Base-by-base conservation (phyloP, 2,888 invertebrate species). In the Gryllus longicercus region DNA sequence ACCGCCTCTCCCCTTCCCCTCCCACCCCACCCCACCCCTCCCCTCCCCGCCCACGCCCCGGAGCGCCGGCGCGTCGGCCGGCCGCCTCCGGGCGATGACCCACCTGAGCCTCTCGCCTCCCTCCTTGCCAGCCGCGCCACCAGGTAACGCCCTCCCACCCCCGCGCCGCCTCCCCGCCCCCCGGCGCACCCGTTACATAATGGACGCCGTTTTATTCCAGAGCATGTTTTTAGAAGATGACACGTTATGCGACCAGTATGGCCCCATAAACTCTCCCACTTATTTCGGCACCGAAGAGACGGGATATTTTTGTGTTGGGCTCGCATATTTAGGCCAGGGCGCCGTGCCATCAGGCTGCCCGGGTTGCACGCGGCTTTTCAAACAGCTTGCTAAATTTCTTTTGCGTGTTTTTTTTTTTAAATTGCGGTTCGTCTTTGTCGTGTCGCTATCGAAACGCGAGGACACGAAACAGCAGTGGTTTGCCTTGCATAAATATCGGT, bases 221-320 rank as follows among this genome's bases (percentile, higher is more conserved):
- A 18, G 63, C n/a, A 14, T 63, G 63, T 63, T 63, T 63, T 63
- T 63, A 63, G 63, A 63, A 63, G 63, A 63, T 63, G 63, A 63
- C 63, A 63, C 63, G 63, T 63, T 63, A 63, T 63, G 63, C 63
- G 63, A n/a, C 63, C n/a, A 63, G 63, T 63, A 63, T 63, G 63
- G 63, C 63, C 63, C n/a, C 63, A 63, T 63, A 63, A 63, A 63
- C 14, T 63, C 63, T 63, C 63, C n/a, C 63, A 63, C 16, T 63
- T 63, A 63, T 63, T 63, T 63, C 63, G 63, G 63, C 14, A 63
- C 63, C 63, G n/a, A 63, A 14, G 63, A 18, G 63, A 18, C n/a
- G 63, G 63, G 63, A 63, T 63, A 63, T 63, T 63, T 63, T 63
- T 12, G 63, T 63, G 63, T 63, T 63, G 63, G 63, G 63, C 63